These are phyloP conservation scores for Tinea pellionella DNA, from an alignment of 2,888 invertebrate genomes.

Conservation along the genomic window DNA sequence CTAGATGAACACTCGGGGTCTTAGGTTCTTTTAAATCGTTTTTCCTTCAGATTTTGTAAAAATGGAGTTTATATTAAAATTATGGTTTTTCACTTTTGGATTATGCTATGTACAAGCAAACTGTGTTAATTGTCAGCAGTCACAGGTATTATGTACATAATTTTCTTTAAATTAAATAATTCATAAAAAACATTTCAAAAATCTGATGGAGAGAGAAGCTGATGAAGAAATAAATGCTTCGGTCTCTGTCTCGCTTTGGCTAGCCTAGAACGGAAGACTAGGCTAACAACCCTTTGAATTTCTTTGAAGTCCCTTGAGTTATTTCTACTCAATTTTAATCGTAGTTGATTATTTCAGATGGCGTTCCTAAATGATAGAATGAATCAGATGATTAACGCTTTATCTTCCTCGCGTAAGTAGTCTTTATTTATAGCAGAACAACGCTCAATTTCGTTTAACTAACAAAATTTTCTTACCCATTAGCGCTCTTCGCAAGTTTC, in stretches of 20 bases:
- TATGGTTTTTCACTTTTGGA: conserved; percentile 25
- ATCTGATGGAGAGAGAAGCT: too few species aligned
- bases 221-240: too few species aligned
- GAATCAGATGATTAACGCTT: conserved; percentile 52
- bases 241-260: too few species aligned
- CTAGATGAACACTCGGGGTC: background rate
- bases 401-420: conserved; percentile 55
- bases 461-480: conserved; percentile 15
- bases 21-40: background rate
- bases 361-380: conserved; percentile 48
- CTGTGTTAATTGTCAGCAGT: conserved; percentile 35
- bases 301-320: too few species aligned
- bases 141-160: conserved; percentile 37
- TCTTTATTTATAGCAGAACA: background rate
- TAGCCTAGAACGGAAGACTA: too few species aligned
- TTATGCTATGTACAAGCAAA: conserved; percentile 33
- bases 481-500: conserved; percentile 22
- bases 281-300: too few species aligned
- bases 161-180: background rate
- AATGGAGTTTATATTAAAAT: background rate
- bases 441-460: background rate
- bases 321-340: background rate
- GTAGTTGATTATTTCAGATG: conserved; percentile 29
- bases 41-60: background rate
- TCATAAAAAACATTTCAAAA: too few species aligned